These are phyloP conservation scores for Ctenicera cuprea DNA, from an alignment of 2,888 invertebrate genomes.

Conservation along the genomic window DNA sequence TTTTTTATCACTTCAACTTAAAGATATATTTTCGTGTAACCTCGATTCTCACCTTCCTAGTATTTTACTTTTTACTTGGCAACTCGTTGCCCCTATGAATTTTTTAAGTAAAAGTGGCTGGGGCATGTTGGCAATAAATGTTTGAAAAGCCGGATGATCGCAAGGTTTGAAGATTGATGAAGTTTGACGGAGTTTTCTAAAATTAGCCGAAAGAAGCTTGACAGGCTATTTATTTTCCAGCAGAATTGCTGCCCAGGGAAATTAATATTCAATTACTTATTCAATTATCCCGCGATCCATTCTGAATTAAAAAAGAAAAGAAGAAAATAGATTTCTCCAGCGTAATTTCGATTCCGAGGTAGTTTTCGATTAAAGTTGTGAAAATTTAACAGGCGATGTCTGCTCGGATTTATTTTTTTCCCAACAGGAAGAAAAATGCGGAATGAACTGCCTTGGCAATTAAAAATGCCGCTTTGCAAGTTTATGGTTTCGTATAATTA, in stretches of 20 bases:
- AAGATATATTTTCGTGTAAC: too few relatives aligned
- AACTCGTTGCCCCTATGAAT: slow-evolving; percentile 13
- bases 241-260: slow-evolving; percentile 51
- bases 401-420: background rate
- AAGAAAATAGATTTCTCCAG: slow-evolving; percentile 3
- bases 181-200: slow-evolving; percentile 56
- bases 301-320: slow-evolving; percentile 35
- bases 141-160: slow-evolving; percentile 97
- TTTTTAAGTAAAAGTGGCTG: slow-evolving; percentile 5
- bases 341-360: background rate
- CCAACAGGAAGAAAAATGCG: slow-evolving; percentile 11
- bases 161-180: slow-evolving; percentile 73
- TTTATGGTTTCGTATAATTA: slow-evolving; percentile 25
- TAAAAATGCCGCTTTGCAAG: slow-evolving; percentile 6
- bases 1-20: too few relatives aligned
- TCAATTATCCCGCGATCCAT: slow-evolving; percentile 55
- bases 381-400: background rate
- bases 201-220: slow-evolving; percentile 49
- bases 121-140: slow-evolving; percentile 70
- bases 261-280: slow-evolving; percentile 61
- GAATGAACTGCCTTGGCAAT: background rate
- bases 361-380: slow-evolving; percentile 9
- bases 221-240: slow-evolving; percentile 59
- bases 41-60: too few relatives aligned
- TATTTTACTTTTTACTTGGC: slow-evolving; percentile 19